Conservation (phyloP, 1,140 invertebrate species). For the Steinernema feltiae region DNA sequence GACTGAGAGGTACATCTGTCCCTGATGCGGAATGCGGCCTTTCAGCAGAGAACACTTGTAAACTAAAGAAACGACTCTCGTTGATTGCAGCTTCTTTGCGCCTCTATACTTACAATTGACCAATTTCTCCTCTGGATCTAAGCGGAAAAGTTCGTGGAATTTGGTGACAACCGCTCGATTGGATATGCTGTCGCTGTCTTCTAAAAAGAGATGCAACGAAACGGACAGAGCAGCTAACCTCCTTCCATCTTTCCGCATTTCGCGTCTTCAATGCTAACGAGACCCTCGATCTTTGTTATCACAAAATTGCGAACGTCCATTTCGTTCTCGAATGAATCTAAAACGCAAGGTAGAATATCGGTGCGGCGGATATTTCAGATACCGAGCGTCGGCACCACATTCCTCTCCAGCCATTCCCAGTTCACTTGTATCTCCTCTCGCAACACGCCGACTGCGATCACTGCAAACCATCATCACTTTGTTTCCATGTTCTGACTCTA, state of each 20-base stretch:
- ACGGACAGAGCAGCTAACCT: constrained; percentile 28
- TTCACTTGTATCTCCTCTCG: constrained; percentile 78
- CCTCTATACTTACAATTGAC: constrained; percentile 94
- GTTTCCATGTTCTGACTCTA: neutral
- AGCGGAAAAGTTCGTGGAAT: constrained; percentile 80
- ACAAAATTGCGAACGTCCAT: constrained; percentile 92
- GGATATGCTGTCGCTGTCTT: constrained; percentile 63
- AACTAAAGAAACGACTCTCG: too few relatives aligned
- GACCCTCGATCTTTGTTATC: constrained; percentile 86
- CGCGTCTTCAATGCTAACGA: constrained; percentile 66
- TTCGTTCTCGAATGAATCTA: constrained; percentile 74
- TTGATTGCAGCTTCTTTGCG: too few relatives aligned
- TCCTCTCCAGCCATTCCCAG: constrained; percentile 86
- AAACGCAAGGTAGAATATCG: constrained; percentile 12
- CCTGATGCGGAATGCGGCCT: constrained; percentile 80
- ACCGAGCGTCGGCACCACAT: constrained; percentile 76
- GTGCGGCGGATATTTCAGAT: neutral
- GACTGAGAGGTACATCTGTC: constrained; percentile 89
- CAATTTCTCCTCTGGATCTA: constrained; percentile 85
- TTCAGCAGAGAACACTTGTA: constrained; percentile 79
- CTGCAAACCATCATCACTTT: constrained; percentile 58
- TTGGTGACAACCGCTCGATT: constrained; percentile 71
- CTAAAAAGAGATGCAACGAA: constrained; percentile 20
- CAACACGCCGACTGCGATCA: constrained; percentile 72
- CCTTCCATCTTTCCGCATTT: constrained; percentile 41